Evolutionary conservation across 2,113 vertebrate species (phyloP).

Genomic region (Ancistrus triradiatus): DNA sequence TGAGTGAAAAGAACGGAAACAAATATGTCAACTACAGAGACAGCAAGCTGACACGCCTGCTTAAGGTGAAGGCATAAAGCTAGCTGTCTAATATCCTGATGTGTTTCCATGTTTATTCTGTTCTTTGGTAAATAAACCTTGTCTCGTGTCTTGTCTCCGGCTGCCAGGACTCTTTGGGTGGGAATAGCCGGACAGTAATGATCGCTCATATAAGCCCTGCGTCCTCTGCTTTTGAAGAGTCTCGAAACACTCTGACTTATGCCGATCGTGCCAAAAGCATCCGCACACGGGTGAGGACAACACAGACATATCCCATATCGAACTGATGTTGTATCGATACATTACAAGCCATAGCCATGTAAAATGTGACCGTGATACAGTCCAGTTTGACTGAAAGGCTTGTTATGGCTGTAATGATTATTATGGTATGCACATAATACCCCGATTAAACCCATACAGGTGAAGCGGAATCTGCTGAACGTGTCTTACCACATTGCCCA

Average conservation of each 20-base stretch:
- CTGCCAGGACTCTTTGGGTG: slow-evolving; percentile 82
- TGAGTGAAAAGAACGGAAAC: slow-evolving; percentile 75
- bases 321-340: no score
- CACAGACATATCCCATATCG: neutral
- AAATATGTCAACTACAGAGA: slow-evolving; percentile 90
- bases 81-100: neutral
- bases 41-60: slow-evolving; percentile 89
- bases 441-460: slow-evolving; percentile 67
- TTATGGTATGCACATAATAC: no score
- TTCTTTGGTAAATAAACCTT: neutral
- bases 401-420: no score
- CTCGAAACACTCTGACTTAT: slow-evolving; percentile 83
- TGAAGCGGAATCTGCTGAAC: slow-evolving; percentile 81
- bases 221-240: slow-evolving; percentile 84
- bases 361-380: no score
- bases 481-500: slow-evolving; percentile 86
- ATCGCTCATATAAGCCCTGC: slow-evolving; percentile 92
- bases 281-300: slow-evolving; percentile 73
- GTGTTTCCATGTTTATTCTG: neutral
- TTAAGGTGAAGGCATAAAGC: slow-evolving; percentile 71
- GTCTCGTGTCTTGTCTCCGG: neutral
- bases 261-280: slow-evolving; percentile 89
- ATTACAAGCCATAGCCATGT: no score
- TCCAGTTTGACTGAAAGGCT: no score
- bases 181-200: slow-evolving; percentile 89